Conservation (phyloP, 2,113 vertebrate genomes). For the Percina caprodes region DNA sequence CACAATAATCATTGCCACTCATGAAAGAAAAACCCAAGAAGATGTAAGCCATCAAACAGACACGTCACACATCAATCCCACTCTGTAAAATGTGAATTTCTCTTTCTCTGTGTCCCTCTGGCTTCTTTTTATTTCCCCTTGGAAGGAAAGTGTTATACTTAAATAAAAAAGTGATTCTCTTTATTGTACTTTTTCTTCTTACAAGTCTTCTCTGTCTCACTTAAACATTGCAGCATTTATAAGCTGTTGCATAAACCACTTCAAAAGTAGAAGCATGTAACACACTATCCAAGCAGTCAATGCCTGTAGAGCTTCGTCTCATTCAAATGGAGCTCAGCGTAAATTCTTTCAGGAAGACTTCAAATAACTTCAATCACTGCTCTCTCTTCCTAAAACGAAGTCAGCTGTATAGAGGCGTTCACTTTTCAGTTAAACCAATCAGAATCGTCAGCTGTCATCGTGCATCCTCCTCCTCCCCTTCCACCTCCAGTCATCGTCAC, state of each 20-base stretch:
- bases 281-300: neutral
- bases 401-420: no score
- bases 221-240: neutral
- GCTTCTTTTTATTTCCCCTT: neutral
- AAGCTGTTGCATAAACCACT: neutral
- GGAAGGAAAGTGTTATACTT: neutral
- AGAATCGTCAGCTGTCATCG: no score
- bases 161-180: neutral
- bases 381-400: no score
- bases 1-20: neutral
- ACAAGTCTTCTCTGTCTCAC: neutral
- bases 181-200: neutral
- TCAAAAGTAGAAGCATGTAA: neutral
- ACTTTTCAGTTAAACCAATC: no score
- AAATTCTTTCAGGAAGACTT: no score
- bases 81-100: neutral
- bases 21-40: neutral
- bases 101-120: neutral
- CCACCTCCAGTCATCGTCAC: no score
- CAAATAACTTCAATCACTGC: no score
- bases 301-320: neutral
- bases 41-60: constrained; percentile 26
- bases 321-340: neutral
- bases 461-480: no score
- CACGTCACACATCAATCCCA: neutral